Base-by-base conservation (phyloP, 2,113 vertebrate species). In the Colossoma macropomum region DNA sequence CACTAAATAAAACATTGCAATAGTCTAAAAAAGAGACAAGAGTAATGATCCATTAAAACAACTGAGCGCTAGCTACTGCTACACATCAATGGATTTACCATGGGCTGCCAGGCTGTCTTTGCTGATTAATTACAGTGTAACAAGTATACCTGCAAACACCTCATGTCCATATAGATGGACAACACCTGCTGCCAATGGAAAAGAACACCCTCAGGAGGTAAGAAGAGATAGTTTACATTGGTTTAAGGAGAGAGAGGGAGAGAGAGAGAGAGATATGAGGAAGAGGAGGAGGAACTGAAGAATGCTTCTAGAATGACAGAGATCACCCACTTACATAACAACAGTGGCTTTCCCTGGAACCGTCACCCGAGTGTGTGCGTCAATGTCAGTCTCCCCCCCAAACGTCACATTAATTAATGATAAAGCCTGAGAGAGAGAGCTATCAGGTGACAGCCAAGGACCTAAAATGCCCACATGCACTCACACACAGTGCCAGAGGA, bases 301-400 rank as follows among this genome's bases (percentile, higher is more conserved):
- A 75, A 48, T 75, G 13, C 75, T 27, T 81, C 82, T 84, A 65
- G 27, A 41, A 82, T 83, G 79, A 80, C 85, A 78, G 73, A 73
- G 80, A 41, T 56, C 73, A 75, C 9, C 10, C 16, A 8, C 41
- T 79, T 79, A 82, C 48, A 70, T 73, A 75, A 41, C 21, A 54
- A 68, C 28, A 71, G 52, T 21, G 25, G 69, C 62, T 79, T 86
- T 78, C 82, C 50, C 56, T 77, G 11, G 71, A 84, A 41, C 30
- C 62, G 54, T 81, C 79, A 76, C 32, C 52, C 50, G 59, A 65
- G 30, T 54, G 30, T 27, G 38, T 16, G 23, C 2, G 62, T 79
- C 32, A 69, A 69, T 9, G 16, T 54, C 48, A 34, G 38, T 21
- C 27, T 70, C 23, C 13, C 30, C 45, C 19, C 16, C 19, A 9